Evolutionary conservation across 2,888 invertebrate species (phyloP), one percentile per base, ranked within the genome.

Genomic region (Tholera decimalis): DNA sequence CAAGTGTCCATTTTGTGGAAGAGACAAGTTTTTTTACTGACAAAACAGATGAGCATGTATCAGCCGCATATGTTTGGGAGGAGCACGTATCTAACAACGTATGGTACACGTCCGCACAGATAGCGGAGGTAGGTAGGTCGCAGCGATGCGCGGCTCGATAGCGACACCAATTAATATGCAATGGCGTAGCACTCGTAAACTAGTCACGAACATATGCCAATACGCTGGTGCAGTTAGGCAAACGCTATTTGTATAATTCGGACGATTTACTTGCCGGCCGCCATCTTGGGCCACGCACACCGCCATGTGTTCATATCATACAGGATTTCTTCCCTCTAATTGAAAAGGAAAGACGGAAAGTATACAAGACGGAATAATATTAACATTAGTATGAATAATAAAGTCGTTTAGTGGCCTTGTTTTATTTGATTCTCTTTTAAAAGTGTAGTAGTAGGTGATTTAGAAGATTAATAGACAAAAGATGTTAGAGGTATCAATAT

Each of bases 131-230:
- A 90, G 92, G 90, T 88, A 89, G 91, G 92, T 91, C 89, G 92
- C 79, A 86, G 80, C 91, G 93, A 93, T 94, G 93, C 89, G 89
- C 89, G 86, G 85, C 80, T 91, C 90, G 94, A 94, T 94, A 95
- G 88, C 89, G 88, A 90, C 92, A 91, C 91, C 94, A 94, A 95
- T 95, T 95, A 94, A 95, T 95, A 95, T 95, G 94, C 95, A 92
- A 93, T 93, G 94, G 93, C 92, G 91, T 89, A 89, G 91, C 89
- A 92, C 92, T 92, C 94, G 94, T 94, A 93, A 93, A 94, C 93
- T 90, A 93, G 93, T 94, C 95, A 94, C 94, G 94, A 94, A 93
- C 93, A 93, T 92, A 95, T 93, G 94, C 94, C 94, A 92, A 95
- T 94, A 94, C 92, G 91, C 88, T 89, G 88, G 88, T 89, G 91